Evolutionary conservation across 2,888 invertebrate species (phyloP).

Genomic region (Philereme vetulata): DNA sequence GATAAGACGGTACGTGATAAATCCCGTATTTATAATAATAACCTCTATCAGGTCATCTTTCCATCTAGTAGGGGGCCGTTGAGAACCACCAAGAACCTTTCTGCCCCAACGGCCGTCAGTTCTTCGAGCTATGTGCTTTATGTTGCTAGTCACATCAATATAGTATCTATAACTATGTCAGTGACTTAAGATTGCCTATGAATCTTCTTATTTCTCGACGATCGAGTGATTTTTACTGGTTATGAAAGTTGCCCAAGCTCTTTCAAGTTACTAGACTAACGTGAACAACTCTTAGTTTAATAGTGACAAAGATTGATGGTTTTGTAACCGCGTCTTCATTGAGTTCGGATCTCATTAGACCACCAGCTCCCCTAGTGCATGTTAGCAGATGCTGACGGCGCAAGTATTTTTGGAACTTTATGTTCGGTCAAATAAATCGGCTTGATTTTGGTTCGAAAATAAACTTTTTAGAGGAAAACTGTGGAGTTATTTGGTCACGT

Average conservation of each 20-base stretch:
- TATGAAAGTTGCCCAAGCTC: background rate
- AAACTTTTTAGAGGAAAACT: background rate
- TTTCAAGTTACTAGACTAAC: conserved; percentile 35
- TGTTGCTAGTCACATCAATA: no score
- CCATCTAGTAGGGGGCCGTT: no score
- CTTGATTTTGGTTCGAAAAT: conserved; percentile 1
- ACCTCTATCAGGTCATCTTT: no score
- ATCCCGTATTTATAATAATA: no score
- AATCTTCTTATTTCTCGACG: no score
- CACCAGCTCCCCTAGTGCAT: conserved; percentile 35
- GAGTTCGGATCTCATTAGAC: conserved; percentile 65
- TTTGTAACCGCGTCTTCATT: conserved; percentile 67
- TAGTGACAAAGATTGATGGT: conserved; percentile 40
- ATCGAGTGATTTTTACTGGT: background rate
- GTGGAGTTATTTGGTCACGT: background rate
- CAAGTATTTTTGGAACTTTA: conserved; percentile 18
- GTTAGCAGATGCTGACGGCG: conserved; percentile 24
- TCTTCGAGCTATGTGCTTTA: no score
- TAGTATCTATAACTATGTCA: no score
- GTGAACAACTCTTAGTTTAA: conserved; percentile 4
- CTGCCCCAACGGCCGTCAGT: no score
- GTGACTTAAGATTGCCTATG: no score
- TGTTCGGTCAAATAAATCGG: conserved; percentile 20
- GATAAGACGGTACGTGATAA: no score
- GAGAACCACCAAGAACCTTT: no score